A percentile compares a stretch with the other conserved stretches of the same genome.
Conservation (phyloP, 2,888 invertebrate genomes). For the Glaucopsyche alexis region DNA sequence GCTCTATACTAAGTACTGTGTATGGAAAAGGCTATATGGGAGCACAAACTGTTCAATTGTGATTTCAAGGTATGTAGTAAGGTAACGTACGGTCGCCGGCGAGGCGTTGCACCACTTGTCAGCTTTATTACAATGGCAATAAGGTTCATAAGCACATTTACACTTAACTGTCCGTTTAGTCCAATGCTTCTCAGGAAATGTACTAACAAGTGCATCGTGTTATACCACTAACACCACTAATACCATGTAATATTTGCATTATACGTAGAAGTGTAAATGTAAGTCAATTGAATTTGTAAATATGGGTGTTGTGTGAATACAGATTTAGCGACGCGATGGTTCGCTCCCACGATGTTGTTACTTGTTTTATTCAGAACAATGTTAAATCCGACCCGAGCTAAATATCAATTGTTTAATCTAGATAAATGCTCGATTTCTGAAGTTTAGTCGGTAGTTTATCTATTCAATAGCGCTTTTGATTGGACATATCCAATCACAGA, state of each 20-base stretch:
- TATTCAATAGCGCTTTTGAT: too few relatives aligned
- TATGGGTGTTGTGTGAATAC: conserved; percentile 13
- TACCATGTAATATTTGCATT: conserved; percentile 28
- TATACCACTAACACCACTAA: not conserved
- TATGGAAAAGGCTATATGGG: too few relatives aligned
- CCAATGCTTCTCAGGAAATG: conserved; percentile 24
- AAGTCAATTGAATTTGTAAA: conserved; percentile 26
- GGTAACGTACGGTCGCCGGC: too few relatives aligned
- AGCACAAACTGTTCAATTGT: too few relatives aligned
- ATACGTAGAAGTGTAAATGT: conserved; percentile 29
- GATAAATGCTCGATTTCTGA: too few relatives aligned
- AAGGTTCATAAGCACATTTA: too few relatives aligned
- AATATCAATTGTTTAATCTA: conserved; percentile 48
- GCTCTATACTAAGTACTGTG: too few relatives aligned
- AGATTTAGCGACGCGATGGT: not conserved
- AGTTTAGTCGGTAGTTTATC: too few relatives aligned
- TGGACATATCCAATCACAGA: too few relatives aligned
- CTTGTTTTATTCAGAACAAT: conserved; percentile 18
- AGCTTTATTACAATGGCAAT: too few relatives aligned
- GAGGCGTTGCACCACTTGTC: too few relatives aligned
- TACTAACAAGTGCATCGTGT: not conserved
- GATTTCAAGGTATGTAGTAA: too few relatives aligned
- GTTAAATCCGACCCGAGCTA: conserved; percentile 5
- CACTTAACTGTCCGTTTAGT: not conserved
- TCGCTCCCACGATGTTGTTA: conserved; percentile 21